These are phyloP conservation scores for Ardeotis arabs DNA, from an alignment of 2,113 vertebrate genomes.

Conservation along the genomic window DNA sequence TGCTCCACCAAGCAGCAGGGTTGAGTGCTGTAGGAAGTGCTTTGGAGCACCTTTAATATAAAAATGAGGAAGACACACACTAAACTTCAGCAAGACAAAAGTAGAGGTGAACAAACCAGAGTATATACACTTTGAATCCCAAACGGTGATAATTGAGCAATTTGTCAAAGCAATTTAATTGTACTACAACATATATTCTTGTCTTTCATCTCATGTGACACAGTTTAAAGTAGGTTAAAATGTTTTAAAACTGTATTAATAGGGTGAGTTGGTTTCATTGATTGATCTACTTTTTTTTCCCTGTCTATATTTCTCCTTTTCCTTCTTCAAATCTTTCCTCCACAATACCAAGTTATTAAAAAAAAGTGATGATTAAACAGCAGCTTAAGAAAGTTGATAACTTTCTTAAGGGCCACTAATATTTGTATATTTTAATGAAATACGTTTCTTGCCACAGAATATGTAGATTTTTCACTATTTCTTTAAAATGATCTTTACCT, in stretches of 20 bases:
- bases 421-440: slow-evolving; percentile 24
- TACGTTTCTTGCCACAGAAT: neutral
- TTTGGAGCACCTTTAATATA: slow-evolving; percentile 90
- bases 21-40: slow-evolving; percentile 89
- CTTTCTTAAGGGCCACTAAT: neutral
- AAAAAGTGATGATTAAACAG: neutral
- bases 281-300: neutral
- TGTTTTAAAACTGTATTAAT: neutral
- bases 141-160: neutral
- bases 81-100: neutral
- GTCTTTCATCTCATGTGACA: neutral
- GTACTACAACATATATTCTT: neutral
- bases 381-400: neutral
- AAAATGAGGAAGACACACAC: neutral
- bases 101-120: neutral
- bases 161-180: neutral
- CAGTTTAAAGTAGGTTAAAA: neutral
- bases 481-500: neutral
- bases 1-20: slow-evolving; percentile 79
- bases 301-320: neutral
- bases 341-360: neutral
- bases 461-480: neutral
- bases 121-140: neutral
- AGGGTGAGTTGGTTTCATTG: neutral
- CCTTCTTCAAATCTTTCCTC: neutral